Conservation (phyloP, 2,888 invertebrate genomes). For the Smittia aterrima region DNA sequence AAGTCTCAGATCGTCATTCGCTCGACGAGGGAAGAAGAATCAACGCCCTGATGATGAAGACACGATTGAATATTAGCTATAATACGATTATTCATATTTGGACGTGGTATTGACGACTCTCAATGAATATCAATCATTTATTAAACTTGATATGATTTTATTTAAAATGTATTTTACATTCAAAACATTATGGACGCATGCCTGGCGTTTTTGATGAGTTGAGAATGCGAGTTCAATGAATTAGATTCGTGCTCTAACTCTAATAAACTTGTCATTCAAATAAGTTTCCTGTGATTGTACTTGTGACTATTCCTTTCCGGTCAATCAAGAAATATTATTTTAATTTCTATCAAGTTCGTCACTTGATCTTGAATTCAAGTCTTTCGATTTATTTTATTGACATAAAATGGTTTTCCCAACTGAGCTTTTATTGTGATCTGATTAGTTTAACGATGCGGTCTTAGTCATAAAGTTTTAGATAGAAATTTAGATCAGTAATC, state of each 20-base stretch:
- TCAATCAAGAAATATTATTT: background rate
- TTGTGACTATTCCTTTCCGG: constrained; percentile 29
- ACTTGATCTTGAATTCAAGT: background rate
- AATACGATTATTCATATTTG: constrained; percentile 23
- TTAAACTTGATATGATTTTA: constrained; percentile 39
- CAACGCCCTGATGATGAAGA: constrained; percentile 14
- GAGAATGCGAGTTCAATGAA: constrained; percentile 21
- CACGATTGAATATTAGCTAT: constrained; percentile 19
- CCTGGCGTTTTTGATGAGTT: constrained; percentile 15
- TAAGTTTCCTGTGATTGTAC: constrained; percentile 36
- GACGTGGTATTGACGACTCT: background rate
- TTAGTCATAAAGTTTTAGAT: background rate
- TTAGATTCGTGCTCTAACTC: background rate
- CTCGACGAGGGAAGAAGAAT: background rate
- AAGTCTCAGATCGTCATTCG: background rate
- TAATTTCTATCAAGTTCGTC: background rate
- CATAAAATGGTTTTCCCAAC: background rate
- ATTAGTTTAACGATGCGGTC: constrained; percentile 4
- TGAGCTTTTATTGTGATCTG: background rate
- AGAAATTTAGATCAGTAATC: constrained; percentile 5
- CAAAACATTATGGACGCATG: constrained; percentile 38
- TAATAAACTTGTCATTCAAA: constrained; percentile 18
- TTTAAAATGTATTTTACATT: constrained; percentile 39
- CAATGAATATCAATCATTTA: constrained; percentile 21
- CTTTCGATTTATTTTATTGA: background rate